Base-by-base conservation (phyloP, 2,797 vertebrate genomes). In the Sciurus vulgaris region DNA sequence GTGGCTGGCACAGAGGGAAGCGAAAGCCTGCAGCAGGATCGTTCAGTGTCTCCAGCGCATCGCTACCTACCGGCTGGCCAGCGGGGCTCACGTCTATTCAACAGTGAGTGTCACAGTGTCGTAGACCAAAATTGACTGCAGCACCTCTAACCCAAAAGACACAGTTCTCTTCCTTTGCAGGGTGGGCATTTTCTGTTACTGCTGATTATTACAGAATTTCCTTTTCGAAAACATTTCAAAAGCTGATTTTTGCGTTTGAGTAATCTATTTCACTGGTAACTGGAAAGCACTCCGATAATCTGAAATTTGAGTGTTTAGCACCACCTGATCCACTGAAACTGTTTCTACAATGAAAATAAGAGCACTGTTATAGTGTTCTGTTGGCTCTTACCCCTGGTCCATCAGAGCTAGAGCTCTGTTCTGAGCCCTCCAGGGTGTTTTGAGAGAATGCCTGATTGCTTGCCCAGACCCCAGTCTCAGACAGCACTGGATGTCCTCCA, bases 1-100 rank as follows among this genome's bases (percentile, higher is more conserved):
- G 90, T 99, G 99, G 99, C 99, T 99, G 99, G 99, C 99, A 1
- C 99, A 99, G 98, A 99, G 98, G 24, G 99, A 99, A 95, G 99
- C 99, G 0, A 98, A 98, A 94, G 99, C 99, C 95, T 99, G 99
- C 96, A 99, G 99, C 11, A 99, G 99, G 51, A 99, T 99, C 38
- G 99, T 99, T 0, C 98, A 99, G 94, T 99, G 99, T 96, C 98
- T 99, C 0, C 99, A 99, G 98, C 99, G 98, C 93, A 99, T 99
- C 0, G 99, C 99, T 0, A 98, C 98, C 1, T 99, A 99, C 97
- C 98, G 99, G 1, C 98, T 99, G 70, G 99, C 99, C 41, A 98
- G 98, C 0, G 99, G 99, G 18, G 99, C 99, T 1, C 99, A 99
- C 86, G 99, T 99, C 94, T 99, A 99, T 98, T 99, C 99, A 61